Evolutionary conservation across 2,888 invertebrate species (phyloP), one percentile per base, ranked within the genome.

Genomic region (Pandemis corylana): DNA sequence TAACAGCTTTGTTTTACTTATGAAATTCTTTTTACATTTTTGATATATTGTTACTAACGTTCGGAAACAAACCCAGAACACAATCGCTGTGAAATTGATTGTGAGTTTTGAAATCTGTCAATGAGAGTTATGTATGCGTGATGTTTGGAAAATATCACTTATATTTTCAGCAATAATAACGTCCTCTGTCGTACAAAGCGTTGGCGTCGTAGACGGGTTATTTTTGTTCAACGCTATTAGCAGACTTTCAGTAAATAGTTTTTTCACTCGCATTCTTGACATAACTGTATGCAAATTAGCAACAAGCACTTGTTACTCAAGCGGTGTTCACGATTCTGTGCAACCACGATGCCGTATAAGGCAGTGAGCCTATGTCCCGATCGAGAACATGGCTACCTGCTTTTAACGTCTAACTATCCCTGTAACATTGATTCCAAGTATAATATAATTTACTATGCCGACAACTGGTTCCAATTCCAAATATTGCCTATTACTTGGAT

Each of bases 201-300:
- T 64, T 71, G 75, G 75, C 77, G 64, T 63, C 75, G 56, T 63
- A 66, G 66, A 28, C 61, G 64, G 67, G 53, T 70, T 77, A 77
- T 77, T 77, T 73, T 72, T 64, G 71, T 72, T 62, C 71, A 46
- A 76, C 77, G 76, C 69, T 77, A 80, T 80, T 77, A 76, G 77
- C 77, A 81, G 79, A 77, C 78, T 78, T 80, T 81, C 78, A 78
- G 64, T 61, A 49, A 71, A 68, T 67, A 71, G 67, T 42, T 71
- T 63, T 68, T 78, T 73, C 49, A 61, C 65, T 65, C 69, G 49
- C 69, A 70, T 74, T 74, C 74, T 66, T 74, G 68, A n/a, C 69
- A 70, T 70, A 70, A 62, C 51, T 56, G 53, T 63, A 74, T 74
- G 69, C 66, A 70, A 71, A 71, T 75, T 71, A 53, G 44, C 59